These are phyloP conservation scores for Beroe ovata DNA, from an alignment of 37 sponge, comb jelly and placozoan genomes.

Conservation along the genomic window DNA sequence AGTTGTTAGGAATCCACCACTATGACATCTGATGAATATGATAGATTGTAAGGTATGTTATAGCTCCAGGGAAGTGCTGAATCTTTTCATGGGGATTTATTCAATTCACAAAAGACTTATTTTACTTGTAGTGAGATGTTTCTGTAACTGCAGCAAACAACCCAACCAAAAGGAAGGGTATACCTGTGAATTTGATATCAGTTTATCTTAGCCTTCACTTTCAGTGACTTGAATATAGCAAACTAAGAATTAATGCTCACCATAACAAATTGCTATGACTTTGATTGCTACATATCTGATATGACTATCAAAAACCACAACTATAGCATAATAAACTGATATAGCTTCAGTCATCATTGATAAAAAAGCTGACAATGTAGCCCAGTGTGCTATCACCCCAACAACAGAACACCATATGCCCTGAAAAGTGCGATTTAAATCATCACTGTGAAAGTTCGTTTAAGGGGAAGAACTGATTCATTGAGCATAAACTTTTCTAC, in stretches of 20 bases:
- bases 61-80: too few species aligned
- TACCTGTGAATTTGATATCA: too few species aligned
- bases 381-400: slow-evolving; percentile 34
- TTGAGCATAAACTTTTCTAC: too few species aligned
- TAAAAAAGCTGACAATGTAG: background rate
- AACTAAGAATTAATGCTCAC: background rate
- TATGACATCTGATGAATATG: background rate
- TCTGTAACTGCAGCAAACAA: slow-evolving; percentile 1
- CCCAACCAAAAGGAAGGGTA: background rate
- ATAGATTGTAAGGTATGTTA: too few species aligned
- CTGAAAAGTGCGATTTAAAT: too few species aligned
- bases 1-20: background rate
- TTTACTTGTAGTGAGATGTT: slow-evolving; percentile 4
- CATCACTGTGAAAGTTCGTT: too few species aligned
- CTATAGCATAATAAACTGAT: slow-evolving; percentile 39
- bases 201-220: too few species aligned
- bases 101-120: too few species aligned
- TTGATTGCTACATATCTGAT: slow-evolving; percentile 36
- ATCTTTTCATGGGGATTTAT: too few species aligned
- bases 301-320: slow-evolving; percentile 32
- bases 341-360: slow-evolving; percentile 46
- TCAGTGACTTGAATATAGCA: too few species aligned
- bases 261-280: background rate
- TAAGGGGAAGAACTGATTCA: too few species aligned
- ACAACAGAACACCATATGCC: background rate